Base-by-base conservation (phyloP, 2,797 vertebrate genomes). In the Pseudocheirus occidentalis region DNA sequence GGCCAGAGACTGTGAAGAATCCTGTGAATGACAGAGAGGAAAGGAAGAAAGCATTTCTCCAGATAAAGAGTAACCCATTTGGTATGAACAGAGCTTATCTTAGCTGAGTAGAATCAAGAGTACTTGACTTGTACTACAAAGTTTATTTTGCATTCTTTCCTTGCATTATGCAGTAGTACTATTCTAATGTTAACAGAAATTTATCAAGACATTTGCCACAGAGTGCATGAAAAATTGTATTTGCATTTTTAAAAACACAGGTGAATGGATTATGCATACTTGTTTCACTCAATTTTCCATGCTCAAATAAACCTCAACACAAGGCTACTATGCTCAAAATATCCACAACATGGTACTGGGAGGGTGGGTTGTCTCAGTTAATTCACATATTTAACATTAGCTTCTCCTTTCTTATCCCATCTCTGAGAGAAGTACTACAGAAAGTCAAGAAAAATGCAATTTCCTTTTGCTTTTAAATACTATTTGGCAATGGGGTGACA, bases 321-420 rank as follows among this genome's bases (percentile, higher is more conserved):
- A 24, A 6, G 3, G 94, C 29, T 93, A n/a, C 1, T 0, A 34
- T 81, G 62, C 9, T 91, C 55, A 92, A 50, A 13, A 40, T 1
- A 52, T n/a, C 3, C 55, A 29, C 5, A 55, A 87, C 40, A 6
- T 54, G 29, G 87, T 31, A 92, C 50, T 55, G 12, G 18, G 21
- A n/a, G 59, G 95, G 95, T 55, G 10, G 73, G 40, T 87, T 87
- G 21, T 50, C 40, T 12, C 73, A 87, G 24, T 96, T 66, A 59
- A 93, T 7, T 91, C 55, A 94, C 24, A 21, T 81, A 50, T 90
- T 93, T 62, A n/a, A 92, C 21, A 91, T 90, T 55, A 90, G 53
- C 24, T 92, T 95, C 24, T 50, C 21, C 95, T 34, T 56, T 52
- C 55, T 93, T 93, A 87, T 89, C 92, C 89, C 92, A 94, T 95